Evolutionary conservation across 2,888 invertebrate species (phyloP).

Genomic region (Cheilosia impressa): DNA sequence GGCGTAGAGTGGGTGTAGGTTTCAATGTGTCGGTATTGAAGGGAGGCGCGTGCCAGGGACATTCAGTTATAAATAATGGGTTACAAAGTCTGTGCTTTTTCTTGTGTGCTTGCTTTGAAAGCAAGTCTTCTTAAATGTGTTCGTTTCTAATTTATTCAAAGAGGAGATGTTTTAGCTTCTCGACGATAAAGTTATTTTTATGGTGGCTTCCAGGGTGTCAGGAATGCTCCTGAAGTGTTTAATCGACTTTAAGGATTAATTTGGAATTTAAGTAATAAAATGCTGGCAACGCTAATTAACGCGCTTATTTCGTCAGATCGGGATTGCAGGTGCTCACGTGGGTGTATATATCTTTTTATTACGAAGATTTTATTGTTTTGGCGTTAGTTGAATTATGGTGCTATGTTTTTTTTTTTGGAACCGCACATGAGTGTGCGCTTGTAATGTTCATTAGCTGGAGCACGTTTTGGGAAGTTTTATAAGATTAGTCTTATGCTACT

Average conservation of each 20-base stretch:
- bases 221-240: conserved; percentile 29
- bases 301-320: conserved; percentile 8
- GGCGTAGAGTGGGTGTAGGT: conserved; percentile 18
- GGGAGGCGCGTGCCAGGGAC: neutral
- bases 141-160: conserved; percentile 54
- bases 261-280: conserved; percentile 59
- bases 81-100: conserved; percentile 6
- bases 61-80: conserved; percentile 51
- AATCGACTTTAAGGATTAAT: conserved; percentile 64
- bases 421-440: neutral
- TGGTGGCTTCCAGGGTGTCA: conserved; percentile 10
- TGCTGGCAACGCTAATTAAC: conserved; percentile 52
- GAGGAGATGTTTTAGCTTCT: conserved; percentile 7
- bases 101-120: neutral
- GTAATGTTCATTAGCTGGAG: neutral
- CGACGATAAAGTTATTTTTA: conserved; percentile 32
- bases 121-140: conserved; percentile 32
- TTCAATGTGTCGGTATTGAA: conserved; percentile 8
- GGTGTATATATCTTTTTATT: neutral
- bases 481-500: too few species aligned
- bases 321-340: neutral
- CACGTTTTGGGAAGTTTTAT: too few species aligned
- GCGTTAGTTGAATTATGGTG: too few species aligned
- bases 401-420: neutral
- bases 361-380: neutral